A percentile compares a stretch with the other conserved stretches of the same genome.
Evolutionary conservation across 2,113 vertebrate genomes (phyloP).

Genomic region (Climacteris rufus): DNA sequence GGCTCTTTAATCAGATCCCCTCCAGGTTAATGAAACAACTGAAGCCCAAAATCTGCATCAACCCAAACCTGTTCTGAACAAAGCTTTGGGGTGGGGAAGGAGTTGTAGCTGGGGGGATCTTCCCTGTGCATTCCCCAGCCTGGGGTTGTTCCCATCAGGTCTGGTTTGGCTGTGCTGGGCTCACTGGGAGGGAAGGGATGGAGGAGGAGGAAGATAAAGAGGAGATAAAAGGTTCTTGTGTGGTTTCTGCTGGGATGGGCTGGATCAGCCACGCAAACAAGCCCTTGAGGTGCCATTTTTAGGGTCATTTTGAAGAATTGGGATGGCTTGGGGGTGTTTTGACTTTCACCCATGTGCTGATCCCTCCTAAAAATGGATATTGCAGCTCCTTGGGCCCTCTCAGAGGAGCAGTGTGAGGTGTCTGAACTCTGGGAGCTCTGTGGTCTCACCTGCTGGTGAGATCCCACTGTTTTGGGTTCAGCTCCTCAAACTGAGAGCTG

Average conservation of each 20-base stretch:
- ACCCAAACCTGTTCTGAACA: background rate
- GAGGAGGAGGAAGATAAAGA: background rate
- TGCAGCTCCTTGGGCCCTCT: background rate
- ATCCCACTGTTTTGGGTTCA: background rate
- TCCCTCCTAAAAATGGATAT: background rate
- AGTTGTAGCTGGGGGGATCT: background rate
- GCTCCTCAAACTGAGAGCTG: background rate
- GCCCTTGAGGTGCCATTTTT: background rate
- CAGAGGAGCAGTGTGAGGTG: background rate
- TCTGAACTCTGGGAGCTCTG: background rate
- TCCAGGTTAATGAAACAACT: background rate
- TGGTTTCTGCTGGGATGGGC: background rate
- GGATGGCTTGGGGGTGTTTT: background rate
- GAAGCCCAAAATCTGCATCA: background rate
- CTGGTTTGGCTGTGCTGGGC: background rate
- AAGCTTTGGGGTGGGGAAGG: background rate
- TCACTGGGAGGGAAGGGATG: background rate
- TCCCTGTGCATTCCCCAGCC: background rate
- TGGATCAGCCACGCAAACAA: background rate
- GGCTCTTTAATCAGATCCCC: constrained; percentile 18
- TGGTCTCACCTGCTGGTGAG: background rate
- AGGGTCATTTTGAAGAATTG: background rate
- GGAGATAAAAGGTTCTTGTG: background rate
- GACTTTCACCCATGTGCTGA: background rate
- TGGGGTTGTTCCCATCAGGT: background rate